A percentile compares a stretch with the other conserved stretches of the same genome.
These are phyloP conservation scores for Mesembrinibis cayennensis DNA, from an alignment of 2,113 vertebrate species.

Conservation along the genomic window DNA sequence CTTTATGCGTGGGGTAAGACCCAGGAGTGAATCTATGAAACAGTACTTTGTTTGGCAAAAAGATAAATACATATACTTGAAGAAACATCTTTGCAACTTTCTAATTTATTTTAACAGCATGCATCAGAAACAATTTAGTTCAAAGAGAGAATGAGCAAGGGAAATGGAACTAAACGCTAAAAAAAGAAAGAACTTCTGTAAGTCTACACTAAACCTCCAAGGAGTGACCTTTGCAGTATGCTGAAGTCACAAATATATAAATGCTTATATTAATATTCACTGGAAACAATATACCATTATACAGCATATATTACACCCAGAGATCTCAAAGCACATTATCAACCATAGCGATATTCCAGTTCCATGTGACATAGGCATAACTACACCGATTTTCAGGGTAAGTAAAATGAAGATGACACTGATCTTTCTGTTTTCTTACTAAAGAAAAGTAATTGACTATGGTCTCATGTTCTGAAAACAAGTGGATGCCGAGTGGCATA, in stretches of 20 bases:
- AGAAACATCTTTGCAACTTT: constrained; percentile 32
- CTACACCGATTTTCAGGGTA: accelerated
- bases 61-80: constrained; percentile 1
- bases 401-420: neutral
- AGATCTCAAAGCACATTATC: neutral
- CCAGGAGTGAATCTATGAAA: constrained; percentile 2
- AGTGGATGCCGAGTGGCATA: neutral
- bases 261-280: neutral
- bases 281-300: neutral
- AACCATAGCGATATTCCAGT: neutral
- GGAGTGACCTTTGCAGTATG: neutral
- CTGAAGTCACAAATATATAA: neutral
- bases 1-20: neutral
- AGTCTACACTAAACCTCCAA: neutral
- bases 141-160: neutral
- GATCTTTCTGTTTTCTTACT: neutral
- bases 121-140: constrained; percentile 46
- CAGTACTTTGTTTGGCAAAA: neutral
- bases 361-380: neutral
- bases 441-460: neutral
- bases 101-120: constrained; percentile 61
- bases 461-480: neutral
- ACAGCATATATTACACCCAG: neutral
- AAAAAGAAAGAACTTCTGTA: neutral
- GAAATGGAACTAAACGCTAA: neutral